These are phyloP conservation scores for Pararge aegeria DNA, from an alignment of 1,140 invertebrate genomes.

Conservation along the genomic window DNA sequence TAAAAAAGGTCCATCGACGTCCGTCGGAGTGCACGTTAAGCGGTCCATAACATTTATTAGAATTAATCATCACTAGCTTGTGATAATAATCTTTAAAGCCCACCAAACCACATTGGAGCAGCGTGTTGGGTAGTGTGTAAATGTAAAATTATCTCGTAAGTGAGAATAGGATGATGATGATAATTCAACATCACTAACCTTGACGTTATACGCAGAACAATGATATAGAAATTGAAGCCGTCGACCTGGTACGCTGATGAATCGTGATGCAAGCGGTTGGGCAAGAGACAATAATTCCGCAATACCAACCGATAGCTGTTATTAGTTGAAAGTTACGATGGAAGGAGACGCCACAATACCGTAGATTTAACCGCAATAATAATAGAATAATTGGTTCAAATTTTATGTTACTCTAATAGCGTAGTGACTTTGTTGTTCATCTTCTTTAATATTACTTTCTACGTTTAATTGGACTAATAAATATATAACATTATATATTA, in stretches of 20 bases:
- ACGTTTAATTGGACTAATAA: too few species aligned
- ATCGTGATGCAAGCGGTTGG: constrained; percentile 27
- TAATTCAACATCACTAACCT: constrained; percentile 26
- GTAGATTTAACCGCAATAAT: constrained; percentile 20
- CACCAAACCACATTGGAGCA: too few species aligned
- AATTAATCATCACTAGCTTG: too few species aligned
- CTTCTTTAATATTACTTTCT: background rate
- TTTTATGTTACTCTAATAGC: background rate
- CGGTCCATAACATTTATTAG: too few species aligned
- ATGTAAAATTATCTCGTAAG: too few species aligned
- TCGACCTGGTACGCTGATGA: constrained; percentile 16
- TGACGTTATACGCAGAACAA: constrained; percentile 30
- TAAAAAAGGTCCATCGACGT: too few species aligned
- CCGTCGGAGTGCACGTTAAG: too few species aligned
- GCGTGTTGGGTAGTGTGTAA: too few species aligned
- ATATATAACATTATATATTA: too few species aligned
- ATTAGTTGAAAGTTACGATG: constrained; percentile 27
- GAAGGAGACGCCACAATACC: constrained; percentile 16
- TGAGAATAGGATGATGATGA: too few species aligned
- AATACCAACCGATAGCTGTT: constrained; percentile 24
- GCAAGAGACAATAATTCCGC: constrained; percentile 25
- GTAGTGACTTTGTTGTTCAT: background rate
- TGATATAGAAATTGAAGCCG: constrained; percentile 25
- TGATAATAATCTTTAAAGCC: too few species aligned
- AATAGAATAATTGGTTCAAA: background rate